Evolutionary conservation across 2,888 invertebrate genomes (phyloP), one percentile per base, ranked within the genome.

Genomic region (Mythimna pallens): DNA sequence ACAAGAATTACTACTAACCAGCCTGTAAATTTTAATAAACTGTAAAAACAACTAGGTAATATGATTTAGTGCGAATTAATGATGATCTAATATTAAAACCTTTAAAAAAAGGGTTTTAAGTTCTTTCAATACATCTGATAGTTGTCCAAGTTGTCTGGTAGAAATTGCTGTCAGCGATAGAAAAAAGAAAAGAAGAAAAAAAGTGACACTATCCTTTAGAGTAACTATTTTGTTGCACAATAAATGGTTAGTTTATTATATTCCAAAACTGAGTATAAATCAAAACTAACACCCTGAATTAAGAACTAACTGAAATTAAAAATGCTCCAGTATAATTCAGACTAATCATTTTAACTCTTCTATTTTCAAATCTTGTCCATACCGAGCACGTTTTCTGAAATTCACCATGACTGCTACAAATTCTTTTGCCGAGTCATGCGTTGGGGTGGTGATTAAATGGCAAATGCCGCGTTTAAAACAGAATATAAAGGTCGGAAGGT

Each of bases 371-470:
- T 4, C 8, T 6, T 9, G 6, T 36, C 17, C 73, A 25, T 22
- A 17, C 12, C 30, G 30, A 52, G 22, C 25, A 30, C 0, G 40
- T 25, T 64, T 73, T 61, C 12, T 52, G 43, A 69, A 75, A 69
- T 55, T 70, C 64, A 81, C 70, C 69, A 80, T 83, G 84, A 83
- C 81, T 67, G 36, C 59, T 36, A 47, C 17, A 76, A 69, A 54
- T 70, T 12, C 52, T 71, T 75, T 76, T 57, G 84, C 54, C 30
- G 62, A 80, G 70, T 81, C 81, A 81, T 71, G 59, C 58, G 17
- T 47, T 62, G 10, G 14, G 43, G 54, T 47, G 5, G 54, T n/a
- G 34, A 64, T 50, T 57, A 73, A 25, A 80, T 30, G 55, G 59
- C 36, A 74, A 80, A 70, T 73, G 25, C 50, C 65, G 83, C 40